phyloP scores from a whole-genome alignment of 1,140 invertebrate species.

The Microplitis demolitor region DNA sequence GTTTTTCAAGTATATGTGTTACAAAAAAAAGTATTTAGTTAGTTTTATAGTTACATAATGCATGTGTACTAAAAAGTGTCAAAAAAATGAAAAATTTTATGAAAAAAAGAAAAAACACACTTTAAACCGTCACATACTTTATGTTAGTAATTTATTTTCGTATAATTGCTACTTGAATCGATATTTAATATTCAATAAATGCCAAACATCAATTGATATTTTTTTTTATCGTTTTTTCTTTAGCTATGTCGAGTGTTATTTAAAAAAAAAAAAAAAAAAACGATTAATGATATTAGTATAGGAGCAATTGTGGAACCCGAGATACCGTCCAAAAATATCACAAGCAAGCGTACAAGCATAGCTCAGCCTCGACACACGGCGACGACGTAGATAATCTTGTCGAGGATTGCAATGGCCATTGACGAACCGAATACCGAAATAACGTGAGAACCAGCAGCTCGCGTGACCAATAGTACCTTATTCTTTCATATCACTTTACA shows the following conservation, averaged over 20 bases:
- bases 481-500: neutral
- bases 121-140: too few species aligned
- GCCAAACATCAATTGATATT: too few species aligned
- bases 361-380: neutral
- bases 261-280: neutral
- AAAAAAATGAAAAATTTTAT: too few species aligned
- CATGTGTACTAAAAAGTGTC: too few species aligned
- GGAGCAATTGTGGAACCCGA: slow-evolving; percentile 12
- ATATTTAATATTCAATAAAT: neutral
- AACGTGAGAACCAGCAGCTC: slow-evolving; percentile 18
- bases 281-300: slow-evolving; percentile 9
- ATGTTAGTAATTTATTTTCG: too few species aligned
- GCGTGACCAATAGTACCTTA: slow-evolving; percentile 11
- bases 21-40: too few species aligned
- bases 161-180: too few species aligned
- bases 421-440: slow-evolving; percentile 26
- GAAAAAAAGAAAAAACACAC: too few species aligned
- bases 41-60: too few species aligned
- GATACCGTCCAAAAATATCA: slow-evolving; percentile 16
- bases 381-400: slow-evolving; percentile 7
- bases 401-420: slow-evolving; percentile 19
- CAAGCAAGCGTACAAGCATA: slow-evolving; percentile 2
- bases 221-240: neutral
- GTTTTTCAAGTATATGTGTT: too few species aligned
- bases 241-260: neutral